Conservation (phyloP, 2,797 vertebrate species). For the Clarias platycephalus region DNA sequence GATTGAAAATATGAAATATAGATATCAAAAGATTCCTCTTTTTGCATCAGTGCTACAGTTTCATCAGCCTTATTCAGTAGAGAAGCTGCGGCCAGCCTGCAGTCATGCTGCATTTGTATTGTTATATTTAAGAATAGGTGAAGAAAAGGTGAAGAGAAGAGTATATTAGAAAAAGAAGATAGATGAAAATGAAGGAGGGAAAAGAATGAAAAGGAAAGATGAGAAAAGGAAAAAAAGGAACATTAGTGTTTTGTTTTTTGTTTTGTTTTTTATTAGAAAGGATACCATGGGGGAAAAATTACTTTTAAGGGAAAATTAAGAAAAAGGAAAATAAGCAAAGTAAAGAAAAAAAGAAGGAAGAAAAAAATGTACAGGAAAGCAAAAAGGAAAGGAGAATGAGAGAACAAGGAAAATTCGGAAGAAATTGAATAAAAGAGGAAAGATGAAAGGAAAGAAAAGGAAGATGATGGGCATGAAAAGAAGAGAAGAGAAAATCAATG, state of each 20-base stretch:
- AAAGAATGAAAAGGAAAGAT: neutral
- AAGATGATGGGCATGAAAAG: neutral
- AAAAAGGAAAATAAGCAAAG: neutral
- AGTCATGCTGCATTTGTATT: slow-evolving; percentile 29
- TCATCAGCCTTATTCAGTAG: slow-evolving; percentile 27
- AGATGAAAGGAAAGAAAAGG: neutral
- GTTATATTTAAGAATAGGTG: slow-evolving; percentile 32
- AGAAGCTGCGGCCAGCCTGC: slow-evolving; percentile 3
- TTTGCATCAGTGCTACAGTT: slow-evolving; percentile 20
- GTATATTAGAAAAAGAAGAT: neutral
- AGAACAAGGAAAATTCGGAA: neutral
- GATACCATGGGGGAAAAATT: no score
- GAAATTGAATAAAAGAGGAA: neutral
- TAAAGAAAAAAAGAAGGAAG: neutral
- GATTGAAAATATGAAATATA: slow-evolving; percentile 19
- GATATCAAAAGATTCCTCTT: neutral
- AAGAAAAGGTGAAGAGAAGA: slow-evolving; percentile 1
- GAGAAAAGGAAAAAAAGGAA: neutral
- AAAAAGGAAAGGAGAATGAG: neutral
- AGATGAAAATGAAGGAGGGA: slow-evolving; percentile 41
- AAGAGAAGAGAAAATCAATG: neutral
- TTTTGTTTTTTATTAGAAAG: no score
- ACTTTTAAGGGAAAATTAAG: no score
- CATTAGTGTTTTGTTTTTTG: neutral
- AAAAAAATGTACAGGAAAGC: neutral